These are phyloP conservation scores for Drosophila borborema DNA, from an alignment of 2,888 invertebrate species.

Conservation along the genomic window DNA sequence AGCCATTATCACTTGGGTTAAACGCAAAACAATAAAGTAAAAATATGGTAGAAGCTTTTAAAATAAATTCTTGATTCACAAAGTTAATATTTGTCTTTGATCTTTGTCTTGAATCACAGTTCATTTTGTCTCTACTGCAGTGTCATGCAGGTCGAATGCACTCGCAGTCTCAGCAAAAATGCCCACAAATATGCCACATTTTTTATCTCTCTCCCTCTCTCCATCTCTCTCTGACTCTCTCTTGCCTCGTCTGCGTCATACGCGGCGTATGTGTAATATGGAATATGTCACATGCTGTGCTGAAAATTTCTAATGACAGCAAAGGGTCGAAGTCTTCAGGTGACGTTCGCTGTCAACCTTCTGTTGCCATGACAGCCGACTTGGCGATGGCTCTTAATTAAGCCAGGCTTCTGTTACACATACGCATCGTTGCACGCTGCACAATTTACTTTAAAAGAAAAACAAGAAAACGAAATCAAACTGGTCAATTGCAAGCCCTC, in stretches of 20 bases:
- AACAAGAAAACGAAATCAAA: constrained; percentile 10
- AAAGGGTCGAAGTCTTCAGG: constrained; percentile 11
- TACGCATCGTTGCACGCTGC: constrained; percentile 59
- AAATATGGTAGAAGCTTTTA: not conserved
- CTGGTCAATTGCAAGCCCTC: constrained; percentile 31
- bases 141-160: not conserved
- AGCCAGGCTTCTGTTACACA: constrained; percentile 60
- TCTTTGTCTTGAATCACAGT: not conserved
- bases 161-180: constrained; percentile 15
- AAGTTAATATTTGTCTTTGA: too few species aligned
- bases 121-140: not conserved
- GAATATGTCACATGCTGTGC: constrained; percentile 16
- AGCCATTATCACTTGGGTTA: not conserved
- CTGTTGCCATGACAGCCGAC: constrained; percentile 15
- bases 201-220: not conserved
- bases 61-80: too few species aligned
- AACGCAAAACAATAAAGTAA: not conserved
- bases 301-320: constrained; percentile 24
- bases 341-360: constrained; percentile 9
- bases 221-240: too few species aligned
- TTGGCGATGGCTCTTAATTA: constrained; percentile 56
- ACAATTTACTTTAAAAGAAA: constrained; percentile 56
- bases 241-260: constrained; percentile 13
- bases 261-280: constrained; percentile 38
- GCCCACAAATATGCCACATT: constrained; percentile 3